phyloP scores from a whole-genome alignment of 2,888 invertebrate genomes.

The Rosalia funebris region DNA sequence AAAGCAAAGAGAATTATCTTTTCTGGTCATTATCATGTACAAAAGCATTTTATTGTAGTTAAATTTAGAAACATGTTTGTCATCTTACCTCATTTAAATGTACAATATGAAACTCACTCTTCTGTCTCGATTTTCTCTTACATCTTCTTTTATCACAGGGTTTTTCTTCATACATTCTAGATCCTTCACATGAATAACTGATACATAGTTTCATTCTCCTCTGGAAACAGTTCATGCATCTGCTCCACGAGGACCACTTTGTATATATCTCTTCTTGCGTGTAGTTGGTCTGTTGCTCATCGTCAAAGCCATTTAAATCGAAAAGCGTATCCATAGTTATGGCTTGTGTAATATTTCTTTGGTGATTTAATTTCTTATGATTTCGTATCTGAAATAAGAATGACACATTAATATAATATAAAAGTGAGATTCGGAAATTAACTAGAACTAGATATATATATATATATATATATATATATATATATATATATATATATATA shows the following conservation, averaged over 20 bases:
- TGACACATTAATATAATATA: too few relatives aligned
- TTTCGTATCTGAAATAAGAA: background rate
- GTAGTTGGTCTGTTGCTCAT: conserved; percentile 1
- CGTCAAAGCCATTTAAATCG: background rate
- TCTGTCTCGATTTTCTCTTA: conserved; percentile 60
- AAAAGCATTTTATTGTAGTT: too few relatives aligned
- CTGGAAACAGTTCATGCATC: conserved; percentile 67
- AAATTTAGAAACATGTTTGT: too few relatives aligned
- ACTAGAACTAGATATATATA: too few relatives aligned
- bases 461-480: too few relatives aligned
- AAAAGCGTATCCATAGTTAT: conserved; percentile 16
- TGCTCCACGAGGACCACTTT: conserved; percentile 59
- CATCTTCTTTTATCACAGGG: conserved; percentile 60
- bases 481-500: too few relatives aligned
- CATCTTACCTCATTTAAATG: conserved; percentile 53
- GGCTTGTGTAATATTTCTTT: conserved; percentile 12
- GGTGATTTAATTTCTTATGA: conserved; percentile 7
- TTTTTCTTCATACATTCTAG: conserved; percentile 60
- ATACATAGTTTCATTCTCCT: conserved; percentile 81
- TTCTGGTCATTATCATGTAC: too few relatives aligned
- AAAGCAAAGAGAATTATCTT: too few relatives aligned
- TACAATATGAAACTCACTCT: conserved; percentile 56
- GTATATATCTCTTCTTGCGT: conserved; percentile 34
- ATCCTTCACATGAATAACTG: conserved; percentile 51
- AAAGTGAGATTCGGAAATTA: too few relatives aligned